A percentile compares a stretch with the other conserved stretches of the same genome.
phyloP scores from a whole-genome alignment of 1,140 invertebrate genomes.

The Drosophila sturtevanti region DNA sequence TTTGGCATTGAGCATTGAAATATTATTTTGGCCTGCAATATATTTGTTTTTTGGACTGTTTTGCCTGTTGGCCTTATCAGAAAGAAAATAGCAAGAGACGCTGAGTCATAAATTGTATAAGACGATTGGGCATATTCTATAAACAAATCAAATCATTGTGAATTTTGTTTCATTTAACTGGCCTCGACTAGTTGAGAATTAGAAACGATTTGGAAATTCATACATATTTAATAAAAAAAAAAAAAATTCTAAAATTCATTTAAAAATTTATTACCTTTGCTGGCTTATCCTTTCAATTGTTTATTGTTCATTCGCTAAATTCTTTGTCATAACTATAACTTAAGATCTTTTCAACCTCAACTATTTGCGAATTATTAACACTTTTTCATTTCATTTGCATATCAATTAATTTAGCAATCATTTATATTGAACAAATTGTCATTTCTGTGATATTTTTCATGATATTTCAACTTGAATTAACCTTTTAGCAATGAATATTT shows the following conservation, averaged over 20 bases:
- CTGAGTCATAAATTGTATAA: not conserved
- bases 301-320: not conserved
- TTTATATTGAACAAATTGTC: too few species aligned
- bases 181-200: not conserved
- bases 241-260: too few species aligned
- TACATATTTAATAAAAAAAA: too few species aligned
- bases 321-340: too few species aligned
- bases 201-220: too few species aligned
- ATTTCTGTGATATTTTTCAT: not conserved
- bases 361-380: not conserved
- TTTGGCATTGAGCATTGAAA: slow-evolving; percentile 18
- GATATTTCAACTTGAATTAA: not conserved
- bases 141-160: too few species aligned
- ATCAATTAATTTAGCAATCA: too few species aligned
- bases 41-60: not conserved
- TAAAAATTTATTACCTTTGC: not conserved
- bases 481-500: not conserved
- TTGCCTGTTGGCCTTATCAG: slow-evolving; percentile 14
- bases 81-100: not conserved
- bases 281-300: not conserved
- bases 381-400: not conserved
- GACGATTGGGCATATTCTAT: not conserved
- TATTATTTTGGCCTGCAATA: slow-evolving; percentile 5
- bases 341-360: not conserved
- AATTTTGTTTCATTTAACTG: not conserved